A percentile compares a stretch with the other conserved stretches of the same genome.
These are phyloP conservation scores for Amazona guildingii DNA, from an alignment of 2,113 vertebrate genomes.

Conservation along the genomic window DNA sequence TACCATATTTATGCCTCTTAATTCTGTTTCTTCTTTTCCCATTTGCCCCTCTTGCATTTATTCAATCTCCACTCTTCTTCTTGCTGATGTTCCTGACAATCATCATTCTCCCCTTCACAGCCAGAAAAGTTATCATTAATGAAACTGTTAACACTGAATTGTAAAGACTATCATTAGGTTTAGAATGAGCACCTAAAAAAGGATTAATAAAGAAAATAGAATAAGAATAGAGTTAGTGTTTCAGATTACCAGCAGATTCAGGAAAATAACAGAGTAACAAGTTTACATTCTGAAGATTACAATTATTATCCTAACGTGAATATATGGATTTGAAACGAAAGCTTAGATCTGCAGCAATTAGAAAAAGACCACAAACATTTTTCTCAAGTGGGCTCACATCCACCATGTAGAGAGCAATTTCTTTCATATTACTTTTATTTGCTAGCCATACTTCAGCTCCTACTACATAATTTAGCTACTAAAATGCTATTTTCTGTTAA, in stretches of 20 bases:
- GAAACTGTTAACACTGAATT: slow-evolving; percentile 9
- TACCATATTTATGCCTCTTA: slow-evolving; percentile 54
- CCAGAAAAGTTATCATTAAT: slow-evolving; percentile 24
- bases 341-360: background rate
- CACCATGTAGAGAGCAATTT: background rate
- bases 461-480: background rate
- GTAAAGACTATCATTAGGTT: slow-evolving; percentile 24
- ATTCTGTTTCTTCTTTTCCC: slow-evolving; percentile 19
- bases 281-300: background rate
- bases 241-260: background rate
- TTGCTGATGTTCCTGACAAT: slow-evolving; percentile 39
- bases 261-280: background rate
- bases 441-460: background rate
- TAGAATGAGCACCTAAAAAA: background rate
- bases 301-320: background rate
- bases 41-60: slow-evolving; percentile 38
- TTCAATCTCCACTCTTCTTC: slow-evolving; percentile 5
- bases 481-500: background rate
- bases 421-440: background rate
- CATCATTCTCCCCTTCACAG: slow-evolving; percentile 19
- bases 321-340: background rate
- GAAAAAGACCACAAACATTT: background rate
- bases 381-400: background rate
- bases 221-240: background rate
- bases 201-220: slow-evolving; percentile 6